phyloP scores from a whole-genome alignment of 2,888 invertebrate species.

The Dryadula phaetusa region DNA sequence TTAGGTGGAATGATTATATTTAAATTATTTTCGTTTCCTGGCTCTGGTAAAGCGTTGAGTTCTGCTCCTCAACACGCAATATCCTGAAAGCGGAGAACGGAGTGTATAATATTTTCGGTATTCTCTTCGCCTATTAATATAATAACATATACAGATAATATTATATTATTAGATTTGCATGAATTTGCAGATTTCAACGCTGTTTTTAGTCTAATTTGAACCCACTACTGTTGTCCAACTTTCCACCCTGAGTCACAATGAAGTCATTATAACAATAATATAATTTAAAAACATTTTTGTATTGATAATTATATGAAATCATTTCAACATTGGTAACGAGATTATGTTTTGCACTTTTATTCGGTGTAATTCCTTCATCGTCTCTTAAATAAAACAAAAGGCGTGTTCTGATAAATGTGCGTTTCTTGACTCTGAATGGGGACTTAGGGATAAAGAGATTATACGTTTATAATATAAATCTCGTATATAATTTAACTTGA shows the following conservation, averaged over 20 bases:
- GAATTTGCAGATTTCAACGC: too few relatives aligned
- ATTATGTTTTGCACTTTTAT: slow-evolving; percentile 26
- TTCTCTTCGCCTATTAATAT: too few relatives aligned
- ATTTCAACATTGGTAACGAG: slow-evolving; percentile 15
- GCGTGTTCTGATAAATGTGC: slow-evolving; percentile 16
- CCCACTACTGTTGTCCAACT: too few relatives aligned
- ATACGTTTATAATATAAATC: background rate
- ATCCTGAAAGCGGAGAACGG: background rate
- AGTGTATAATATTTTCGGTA: too few relatives aligned
- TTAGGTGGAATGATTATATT: too few relatives aligned
- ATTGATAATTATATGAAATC: slow-evolving; percentile 14
- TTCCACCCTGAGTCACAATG: too few relatives aligned
- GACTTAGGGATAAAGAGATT: slow-evolving; percentile 8
- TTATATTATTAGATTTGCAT: too few relatives aligned
- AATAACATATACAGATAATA: too few relatives aligned
- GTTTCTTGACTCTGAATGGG: slow-evolving; percentile 3
- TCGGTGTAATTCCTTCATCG: slow-evolving; percentile 12
- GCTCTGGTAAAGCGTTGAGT: too few relatives aligned
- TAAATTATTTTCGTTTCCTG: too few relatives aligned
- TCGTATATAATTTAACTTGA: background rate
- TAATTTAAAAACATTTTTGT: slow-evolving; percentile 2
- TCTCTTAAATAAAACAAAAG: slow-evolving; percentile 20
- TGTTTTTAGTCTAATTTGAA: too few relatives aligned
- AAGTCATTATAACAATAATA: background rate
- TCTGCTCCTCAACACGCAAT: too few relatives aligned